Percentiles rank a stretch among this genome's conserved stretches.
phyloP scores from a whole-genome alignment of 2,888 invertebrate genomes.

The Palloptera scutellata region DNA sequence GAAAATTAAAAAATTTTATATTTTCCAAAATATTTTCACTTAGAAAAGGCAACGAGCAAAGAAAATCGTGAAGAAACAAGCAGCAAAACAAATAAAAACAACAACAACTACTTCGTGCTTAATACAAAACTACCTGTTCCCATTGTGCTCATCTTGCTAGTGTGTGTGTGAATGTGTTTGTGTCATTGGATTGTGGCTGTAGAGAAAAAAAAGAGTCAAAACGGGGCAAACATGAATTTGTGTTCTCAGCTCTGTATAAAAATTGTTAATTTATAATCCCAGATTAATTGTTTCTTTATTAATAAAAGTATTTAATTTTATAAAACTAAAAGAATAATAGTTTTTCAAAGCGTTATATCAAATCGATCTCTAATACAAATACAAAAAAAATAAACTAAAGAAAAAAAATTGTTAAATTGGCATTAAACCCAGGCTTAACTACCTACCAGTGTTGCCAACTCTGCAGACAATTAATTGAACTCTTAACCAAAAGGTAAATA shows the following conservation, averaged over 20 bases:
- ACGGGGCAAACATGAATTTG: no score
- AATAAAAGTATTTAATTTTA: not conserved
- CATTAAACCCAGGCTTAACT: not conserved
- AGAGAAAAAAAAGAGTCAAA: no score
- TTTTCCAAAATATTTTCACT: no score
- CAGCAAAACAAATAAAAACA: not conserved
- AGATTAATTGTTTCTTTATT: no score
- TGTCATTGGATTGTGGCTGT: not conserved
- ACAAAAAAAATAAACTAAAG: not conserved
- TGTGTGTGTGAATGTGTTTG: slow-evolving; percentile 3
- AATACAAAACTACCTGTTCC: slow-evolving; percentile 34
- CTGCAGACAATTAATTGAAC: no score
- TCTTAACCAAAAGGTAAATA: no score
- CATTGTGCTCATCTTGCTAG: not conserved
- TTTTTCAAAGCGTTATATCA: no score
- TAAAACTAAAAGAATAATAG: not conserved
- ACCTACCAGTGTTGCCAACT: no score
- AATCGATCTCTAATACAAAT: no score
- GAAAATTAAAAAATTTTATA: no score
- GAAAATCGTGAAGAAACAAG: slow-evolving; percentile 2
- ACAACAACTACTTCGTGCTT: not conserved
- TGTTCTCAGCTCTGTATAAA: no score
- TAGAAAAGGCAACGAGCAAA: not conserved
- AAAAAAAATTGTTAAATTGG: slow-evolving; percentile 1
- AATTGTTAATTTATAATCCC: no score